phyloP scores from a whole-genome alignment of 2,113 vertebrate genomes.

The Chrysemys picta region DNA sequence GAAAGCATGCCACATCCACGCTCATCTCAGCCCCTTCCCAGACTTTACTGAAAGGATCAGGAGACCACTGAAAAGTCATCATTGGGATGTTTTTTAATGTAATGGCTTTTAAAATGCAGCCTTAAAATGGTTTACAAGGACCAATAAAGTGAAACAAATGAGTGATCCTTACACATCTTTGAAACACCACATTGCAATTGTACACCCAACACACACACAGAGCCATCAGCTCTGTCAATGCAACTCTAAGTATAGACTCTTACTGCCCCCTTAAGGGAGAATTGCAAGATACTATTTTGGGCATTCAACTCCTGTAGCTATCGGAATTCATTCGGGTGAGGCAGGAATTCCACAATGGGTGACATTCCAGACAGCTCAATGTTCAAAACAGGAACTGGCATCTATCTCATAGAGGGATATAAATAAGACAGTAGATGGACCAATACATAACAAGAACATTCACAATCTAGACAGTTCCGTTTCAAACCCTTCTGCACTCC shows the following conservation, averaged over 20 bases:
- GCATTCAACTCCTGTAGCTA: neutral
- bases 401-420: neutral
- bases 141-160: neutral
- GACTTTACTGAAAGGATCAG: neutral
- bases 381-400: neutral
- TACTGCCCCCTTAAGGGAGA: neutral
- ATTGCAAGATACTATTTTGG: accelerated
- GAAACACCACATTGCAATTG: accelerated
- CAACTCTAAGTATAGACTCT: accelerated
- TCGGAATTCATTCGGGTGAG: neutral
- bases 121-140: conserved; percentile 7
- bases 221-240: accelerated
- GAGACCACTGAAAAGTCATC: neutral
- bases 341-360: accelerated
- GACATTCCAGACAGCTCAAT: accelerated
- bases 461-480: neutral
- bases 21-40: neutral
- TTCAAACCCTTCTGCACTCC: neutral
- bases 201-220: neutral
- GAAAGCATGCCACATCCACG: neutral
- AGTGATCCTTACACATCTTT: neutral
- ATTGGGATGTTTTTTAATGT: conserved; percentile 38
- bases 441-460: neutral
- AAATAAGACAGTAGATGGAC: accelerated
- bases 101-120: conserved; percentile 43